Conservation (phyloP, 2,888 invertebrate species). For the Siphonodentalium dalli region DNA sequence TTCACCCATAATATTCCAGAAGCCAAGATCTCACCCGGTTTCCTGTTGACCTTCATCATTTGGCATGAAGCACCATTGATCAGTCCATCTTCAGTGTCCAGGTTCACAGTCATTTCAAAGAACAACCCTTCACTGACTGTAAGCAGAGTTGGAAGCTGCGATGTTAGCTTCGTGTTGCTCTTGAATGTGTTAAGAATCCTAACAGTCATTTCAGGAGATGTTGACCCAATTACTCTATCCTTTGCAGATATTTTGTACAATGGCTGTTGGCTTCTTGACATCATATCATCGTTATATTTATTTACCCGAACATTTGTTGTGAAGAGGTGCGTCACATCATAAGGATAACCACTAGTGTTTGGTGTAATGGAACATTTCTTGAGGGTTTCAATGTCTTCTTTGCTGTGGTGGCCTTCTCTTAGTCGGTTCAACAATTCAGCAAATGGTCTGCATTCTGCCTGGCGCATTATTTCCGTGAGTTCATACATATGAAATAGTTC, state of each 20-base stretch:
- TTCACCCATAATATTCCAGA: conserved; percentile 26
- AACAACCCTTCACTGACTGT: conserved; percentile 15
- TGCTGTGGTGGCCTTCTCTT: conserved; percentile 23
- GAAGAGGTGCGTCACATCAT: conserved; percentile 22
- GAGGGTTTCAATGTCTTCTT: conserved; percentile 18
- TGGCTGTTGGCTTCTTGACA: neutral
- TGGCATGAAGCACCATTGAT: conserved; percentile 33
- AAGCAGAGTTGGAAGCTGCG: conserved; percentile 13
- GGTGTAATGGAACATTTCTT: conserved; percentile 7
- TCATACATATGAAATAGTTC: conserved; percentile 22
- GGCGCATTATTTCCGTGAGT: conserved; percentile 29
- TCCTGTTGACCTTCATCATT: conserved; percentile 16
- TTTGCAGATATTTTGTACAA: conserved; percentile 18
- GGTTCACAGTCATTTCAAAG: conserved; percentile 25
- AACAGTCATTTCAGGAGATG: conserved; percentile 4
- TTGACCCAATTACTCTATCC: conserved; percentile 21
- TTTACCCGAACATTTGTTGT: conserved; percentile 26
- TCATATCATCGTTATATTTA: conserved; percentile 11
- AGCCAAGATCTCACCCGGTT: neutral
- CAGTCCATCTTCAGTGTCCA: conserved; percentile 30
- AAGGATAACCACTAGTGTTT: conserved; percentile 13
- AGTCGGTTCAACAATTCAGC: conserved; percentile 30
- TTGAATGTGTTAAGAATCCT: conserved; percentile 8
- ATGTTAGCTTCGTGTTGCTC: conserved; percentile 10
- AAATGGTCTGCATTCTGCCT: conserved; percentile 26